phyloP scores from a whole-genome alignment of 2,113 vertebrate genomes.

The Mungos mungo region DNA sequence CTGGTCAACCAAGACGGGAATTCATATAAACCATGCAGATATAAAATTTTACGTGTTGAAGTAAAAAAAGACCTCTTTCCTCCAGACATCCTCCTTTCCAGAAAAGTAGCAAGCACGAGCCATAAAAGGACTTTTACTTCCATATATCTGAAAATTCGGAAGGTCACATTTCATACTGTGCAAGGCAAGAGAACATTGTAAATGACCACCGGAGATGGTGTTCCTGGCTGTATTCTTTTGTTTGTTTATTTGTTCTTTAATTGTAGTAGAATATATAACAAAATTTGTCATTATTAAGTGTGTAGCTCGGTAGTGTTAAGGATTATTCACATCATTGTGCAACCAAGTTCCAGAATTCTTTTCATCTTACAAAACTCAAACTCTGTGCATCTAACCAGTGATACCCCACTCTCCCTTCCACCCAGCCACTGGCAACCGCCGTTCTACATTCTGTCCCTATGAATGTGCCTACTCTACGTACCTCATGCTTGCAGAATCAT shows the following conservation, averaged over 20 bases:
- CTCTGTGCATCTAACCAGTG: not conserved
- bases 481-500: not conserved
- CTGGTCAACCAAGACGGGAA: not conserved
- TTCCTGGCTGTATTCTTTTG: not conserved
- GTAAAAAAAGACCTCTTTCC: not conserved
- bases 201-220: not conserved
- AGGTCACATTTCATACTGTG: not conserved
- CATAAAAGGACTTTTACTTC: conserved; percentile 10
- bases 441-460: not conserved
- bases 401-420: no score
- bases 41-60: not conserved
- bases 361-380: not conserved
- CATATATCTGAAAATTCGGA: not conserved
- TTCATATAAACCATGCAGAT: conserved; percentile 6
- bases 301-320: not conserved
- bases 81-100: conserved; percentile 14
- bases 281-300: not conserved
- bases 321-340: not conserved
- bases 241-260: not conserved
- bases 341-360: not conserved
- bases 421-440: not conserved
- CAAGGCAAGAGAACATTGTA: not conserved
- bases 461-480: not conserved
- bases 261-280: not conserved
- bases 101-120: not conserved